phyloP scores from a whole-genome alignment of 2,797 vertebrate species.

The Siniperca obscura region DNA sequence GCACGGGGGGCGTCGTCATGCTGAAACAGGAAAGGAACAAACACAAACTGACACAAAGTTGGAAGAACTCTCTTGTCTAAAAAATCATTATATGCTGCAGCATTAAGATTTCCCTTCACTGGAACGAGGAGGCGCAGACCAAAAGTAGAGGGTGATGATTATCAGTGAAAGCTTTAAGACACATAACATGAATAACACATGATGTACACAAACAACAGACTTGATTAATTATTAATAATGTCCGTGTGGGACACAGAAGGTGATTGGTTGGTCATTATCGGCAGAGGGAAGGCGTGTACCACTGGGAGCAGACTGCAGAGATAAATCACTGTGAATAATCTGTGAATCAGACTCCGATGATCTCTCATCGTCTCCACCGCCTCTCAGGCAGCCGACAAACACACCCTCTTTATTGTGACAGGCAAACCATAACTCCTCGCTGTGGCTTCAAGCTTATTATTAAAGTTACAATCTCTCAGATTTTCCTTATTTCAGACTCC shows the following conservation, averaged over 20 bases:
- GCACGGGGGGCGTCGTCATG: neutral
- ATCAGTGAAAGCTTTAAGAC: neutral
- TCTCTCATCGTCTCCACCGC: too few species aligned
- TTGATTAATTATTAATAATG: neutral
- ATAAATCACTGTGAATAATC: constrained; percentile 45
- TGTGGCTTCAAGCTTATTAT: too few species aligned
- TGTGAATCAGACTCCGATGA: constrained; percentile 52
- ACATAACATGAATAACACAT: neutral
- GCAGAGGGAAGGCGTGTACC: neutral
- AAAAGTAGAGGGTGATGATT: neutral
- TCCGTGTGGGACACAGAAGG: constrained; percentile 43
- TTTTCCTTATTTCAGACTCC: too few species aligned
- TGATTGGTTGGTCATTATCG: constrained; percentile 22
- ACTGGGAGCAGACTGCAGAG: constrained; percentile 27
- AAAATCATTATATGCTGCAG: neutral
- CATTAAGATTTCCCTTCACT: too few species aligned
- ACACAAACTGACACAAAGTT: neutral
- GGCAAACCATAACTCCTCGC: too few species aligned
- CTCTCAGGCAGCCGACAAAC: too few species aligned
- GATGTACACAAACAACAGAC: constrained; percentile 40
- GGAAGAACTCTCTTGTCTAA: neutral
- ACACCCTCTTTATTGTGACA: too few species aligned
- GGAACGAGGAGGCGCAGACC: neutral
- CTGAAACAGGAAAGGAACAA: neutral
- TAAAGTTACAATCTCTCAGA: too few species aligned